Conservation (phyloP, 2,888 invertebrate genomes). For the Cryptus armator region DNA sequence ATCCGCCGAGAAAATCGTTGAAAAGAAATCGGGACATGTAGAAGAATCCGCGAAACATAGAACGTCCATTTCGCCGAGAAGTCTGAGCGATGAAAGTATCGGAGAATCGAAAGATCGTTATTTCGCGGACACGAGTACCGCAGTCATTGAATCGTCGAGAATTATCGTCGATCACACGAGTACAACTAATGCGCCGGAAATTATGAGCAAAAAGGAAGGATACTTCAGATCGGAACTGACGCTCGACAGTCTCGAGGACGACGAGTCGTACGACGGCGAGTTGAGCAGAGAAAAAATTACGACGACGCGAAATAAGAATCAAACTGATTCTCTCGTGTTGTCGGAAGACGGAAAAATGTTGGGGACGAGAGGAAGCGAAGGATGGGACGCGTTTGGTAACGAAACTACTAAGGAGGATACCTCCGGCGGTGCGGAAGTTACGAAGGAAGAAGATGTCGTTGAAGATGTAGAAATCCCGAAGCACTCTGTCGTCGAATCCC, state of each 20-base stretch:
- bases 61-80: neutral
- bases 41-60: constrained; percentile 17
- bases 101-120: constrained; percentile 59
- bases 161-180: constrained; percentile 35
- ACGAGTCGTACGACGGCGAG: constrained; percentile 71
- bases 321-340: constrained; percentile 31
- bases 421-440: constrained; percentile 65
- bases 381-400: constrained; percentile 50
- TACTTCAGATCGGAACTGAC: constrained; percentile 56
- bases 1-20: constrained; percentile 17
- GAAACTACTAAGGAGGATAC: constrained; percentile 64
- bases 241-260: constrained; percentile 65
- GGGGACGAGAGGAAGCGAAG: constrained; percentile 44
- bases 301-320: constrained; percentile 49
- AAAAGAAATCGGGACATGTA: constrained; percentile 41
- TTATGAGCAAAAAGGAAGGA: constrained; percentile 57
- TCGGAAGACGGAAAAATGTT: constrained; percentile 19
- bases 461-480: constrained; percentile 55
- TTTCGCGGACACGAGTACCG: constrained; percentile 55
- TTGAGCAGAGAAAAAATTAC: constrained; percentile 60
- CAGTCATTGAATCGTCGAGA: constrained; percentile 43
- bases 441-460: constrained; percentile 72
- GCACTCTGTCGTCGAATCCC: constrained; percentile 1
- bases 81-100: constrained; percentile 44
- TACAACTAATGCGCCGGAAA: constrained; percentile 56